Conservation (phyloP, 2,797 vertebrate species). For the Ctenopoma multispine region DNA sequence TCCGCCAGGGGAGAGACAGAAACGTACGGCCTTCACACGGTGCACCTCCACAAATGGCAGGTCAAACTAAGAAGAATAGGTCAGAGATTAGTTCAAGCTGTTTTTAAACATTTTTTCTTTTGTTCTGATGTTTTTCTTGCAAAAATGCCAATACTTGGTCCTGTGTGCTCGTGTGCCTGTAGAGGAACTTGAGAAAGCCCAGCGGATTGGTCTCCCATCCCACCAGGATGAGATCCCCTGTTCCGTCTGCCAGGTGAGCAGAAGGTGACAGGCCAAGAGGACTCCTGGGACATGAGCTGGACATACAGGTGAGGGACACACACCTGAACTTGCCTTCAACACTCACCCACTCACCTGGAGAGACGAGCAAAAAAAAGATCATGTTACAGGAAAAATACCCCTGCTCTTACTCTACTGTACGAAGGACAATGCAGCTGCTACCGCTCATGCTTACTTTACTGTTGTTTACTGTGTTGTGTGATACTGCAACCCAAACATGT, state of each 20-base stretch:
- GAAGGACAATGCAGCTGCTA: neutral
- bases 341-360: conserved; percentile 79
- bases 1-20: conserved; percentile 69
- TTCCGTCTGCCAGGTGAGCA: conserved; percentile 89
- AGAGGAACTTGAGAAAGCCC: conserved; percentile 85
- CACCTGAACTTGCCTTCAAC: conserved; percentile 85
- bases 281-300: conserved; percentile 86
- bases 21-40: conserved; percentile 85
- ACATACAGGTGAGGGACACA: conserved; percentile 88
- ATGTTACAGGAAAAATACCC: neutral
- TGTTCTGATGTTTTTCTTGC: neutral
- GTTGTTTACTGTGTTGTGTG: neutral
- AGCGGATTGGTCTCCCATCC: conserved; percentile 81
- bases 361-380: conserved; percentile 10
- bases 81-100: neutral
- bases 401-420: neutral
- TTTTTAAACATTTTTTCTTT: neutral
- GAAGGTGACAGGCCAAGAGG: conserved; percentile 87
- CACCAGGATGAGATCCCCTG: conserved; percentile 89
- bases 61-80: conserved; percentile 81
- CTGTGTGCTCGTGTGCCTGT: conserved; percentile 85
- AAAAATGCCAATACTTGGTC: conserved; percentile 82
- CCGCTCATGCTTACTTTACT: neutral
- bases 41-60: conserved; percentile 89
- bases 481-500: neutral